Evolutionary conservation across 2,113 vertebrate species (phyloP).

Genomic region (Mesembrinibis cayennensis): DNA sequence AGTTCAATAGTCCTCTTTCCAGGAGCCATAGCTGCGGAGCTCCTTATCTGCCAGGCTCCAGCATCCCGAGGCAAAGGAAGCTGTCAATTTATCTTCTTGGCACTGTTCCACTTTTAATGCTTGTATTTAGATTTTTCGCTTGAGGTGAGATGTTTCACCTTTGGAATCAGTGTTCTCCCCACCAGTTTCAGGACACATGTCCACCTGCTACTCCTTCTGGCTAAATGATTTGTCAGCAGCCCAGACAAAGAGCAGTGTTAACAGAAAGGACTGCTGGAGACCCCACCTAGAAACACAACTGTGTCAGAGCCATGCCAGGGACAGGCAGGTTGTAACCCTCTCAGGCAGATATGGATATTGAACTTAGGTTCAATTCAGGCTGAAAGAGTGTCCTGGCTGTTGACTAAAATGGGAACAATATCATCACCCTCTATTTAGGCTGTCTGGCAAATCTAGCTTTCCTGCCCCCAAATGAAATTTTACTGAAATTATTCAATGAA

Average conservation of each 20-base stretch:
- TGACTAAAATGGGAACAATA: neutral
- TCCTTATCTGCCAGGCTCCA: neutral
- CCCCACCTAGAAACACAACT: neutral
- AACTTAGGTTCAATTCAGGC: neutral
- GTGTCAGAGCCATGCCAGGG: neutral
- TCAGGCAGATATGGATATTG: neutral
- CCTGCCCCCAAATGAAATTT: neutral
- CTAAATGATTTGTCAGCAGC: neutral
- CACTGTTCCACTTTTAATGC: neutral
- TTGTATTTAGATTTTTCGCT: neutral
- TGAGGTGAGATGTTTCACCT: neutral
- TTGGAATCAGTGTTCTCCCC: neutral
- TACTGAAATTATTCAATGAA: neutral
- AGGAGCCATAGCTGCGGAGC: neutral
- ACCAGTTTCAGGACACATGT: neutral
- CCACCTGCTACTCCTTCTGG: neutral
- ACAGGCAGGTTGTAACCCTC: neutral
- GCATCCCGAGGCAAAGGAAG: neutral
- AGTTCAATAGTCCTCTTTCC: neutral
- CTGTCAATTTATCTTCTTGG: neutral
- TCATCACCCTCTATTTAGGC: neutral
- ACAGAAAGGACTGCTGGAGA: neutral
- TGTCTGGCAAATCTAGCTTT: neutral
- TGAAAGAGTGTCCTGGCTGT: neutral
- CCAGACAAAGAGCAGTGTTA: rapidly evolving